Conservation (phyloP, 2,888 invertebrate species). For the Microctonus aethiopoides region DNA sequence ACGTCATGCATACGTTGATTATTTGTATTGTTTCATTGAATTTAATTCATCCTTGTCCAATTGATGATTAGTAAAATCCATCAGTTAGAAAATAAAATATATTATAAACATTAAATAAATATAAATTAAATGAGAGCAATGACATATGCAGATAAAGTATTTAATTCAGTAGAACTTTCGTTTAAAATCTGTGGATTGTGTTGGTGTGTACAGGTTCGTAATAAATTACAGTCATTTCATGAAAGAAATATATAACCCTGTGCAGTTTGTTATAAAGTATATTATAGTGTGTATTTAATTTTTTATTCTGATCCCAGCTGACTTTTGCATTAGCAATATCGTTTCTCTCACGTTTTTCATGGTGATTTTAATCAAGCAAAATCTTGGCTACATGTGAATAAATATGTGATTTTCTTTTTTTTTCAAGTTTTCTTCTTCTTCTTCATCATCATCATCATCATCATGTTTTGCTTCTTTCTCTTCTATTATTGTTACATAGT, state of each 20-base stretch:
- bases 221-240: conserved; percentile 6
- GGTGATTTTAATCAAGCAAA: neutral
- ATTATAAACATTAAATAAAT: neutral
- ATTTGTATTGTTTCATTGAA: neutral
- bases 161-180: conserved; percentile 2
- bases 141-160: neutral
- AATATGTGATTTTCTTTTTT: neutral
- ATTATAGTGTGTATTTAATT: neutral
- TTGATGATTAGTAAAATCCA: neutral
- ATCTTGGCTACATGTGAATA: no score
- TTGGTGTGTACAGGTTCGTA: neutral
- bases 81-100: neutral
- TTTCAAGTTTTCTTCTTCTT: neutral
- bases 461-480: neutral
- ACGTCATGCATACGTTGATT: no score
- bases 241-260: neutral
- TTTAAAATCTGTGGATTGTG: neutral
- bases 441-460: neutral
- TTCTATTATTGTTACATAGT: neutral
- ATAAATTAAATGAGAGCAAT: neutral
- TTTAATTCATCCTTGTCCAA: neutral
- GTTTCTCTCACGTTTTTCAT: no score
- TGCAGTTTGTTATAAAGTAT: no score
- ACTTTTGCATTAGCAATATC: no score
- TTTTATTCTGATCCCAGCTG: no score